Percentiles rank a stretch among this genome's conserved stretches.
Conservation (phyloP, 2,113 vertebrate species). For the Brachyhypopomus gauderio region DNA sequence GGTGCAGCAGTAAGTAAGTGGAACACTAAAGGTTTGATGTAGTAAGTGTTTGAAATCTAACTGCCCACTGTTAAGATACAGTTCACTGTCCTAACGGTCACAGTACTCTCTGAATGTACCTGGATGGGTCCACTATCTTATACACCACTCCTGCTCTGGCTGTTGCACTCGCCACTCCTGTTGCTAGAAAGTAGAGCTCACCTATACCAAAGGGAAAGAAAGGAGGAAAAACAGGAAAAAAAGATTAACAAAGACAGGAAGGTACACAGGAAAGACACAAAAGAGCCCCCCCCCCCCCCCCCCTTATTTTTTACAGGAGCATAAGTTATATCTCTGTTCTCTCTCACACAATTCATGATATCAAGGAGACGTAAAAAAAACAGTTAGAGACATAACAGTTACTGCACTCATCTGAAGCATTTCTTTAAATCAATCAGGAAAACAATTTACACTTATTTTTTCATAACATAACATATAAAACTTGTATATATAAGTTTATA, state of each 20-base stretch:
- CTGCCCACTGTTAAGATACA: neutral
- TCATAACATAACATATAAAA: too few species aligned
- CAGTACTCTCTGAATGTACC: constrained; percentile 59
- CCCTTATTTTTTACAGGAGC: too few species aligned
- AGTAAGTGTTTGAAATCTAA: neutral
- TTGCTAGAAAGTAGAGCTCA: constrained; percentile 80
- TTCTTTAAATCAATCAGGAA: too few species aligned
- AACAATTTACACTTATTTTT: too few species aligned
- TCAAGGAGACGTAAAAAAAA: too few species aligned
- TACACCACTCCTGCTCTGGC: constrained; percentile 74
- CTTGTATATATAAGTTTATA: too few species aligned
- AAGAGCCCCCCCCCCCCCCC: too few species aligned
- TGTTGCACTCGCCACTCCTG: constrained; percentile 72
- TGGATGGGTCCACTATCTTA: constrained; percentile 81
- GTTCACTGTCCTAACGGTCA: neutral
- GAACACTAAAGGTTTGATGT: neutral
- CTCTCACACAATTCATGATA: too few species aligned
- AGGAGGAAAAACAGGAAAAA: neutral
- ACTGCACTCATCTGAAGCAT: too few species aligned
- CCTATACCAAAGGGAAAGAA: constrained; percentile 60
- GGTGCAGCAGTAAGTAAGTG: neutral
- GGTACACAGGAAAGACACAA: too few species aligned
- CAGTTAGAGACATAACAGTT: too few species aligned
- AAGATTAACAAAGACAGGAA: neutral
- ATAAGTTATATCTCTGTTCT: too few species aligned